Base-by-base conservation (phyloP, 1,140 invertebrate species). In the Brachystomella parvula region DNA sequence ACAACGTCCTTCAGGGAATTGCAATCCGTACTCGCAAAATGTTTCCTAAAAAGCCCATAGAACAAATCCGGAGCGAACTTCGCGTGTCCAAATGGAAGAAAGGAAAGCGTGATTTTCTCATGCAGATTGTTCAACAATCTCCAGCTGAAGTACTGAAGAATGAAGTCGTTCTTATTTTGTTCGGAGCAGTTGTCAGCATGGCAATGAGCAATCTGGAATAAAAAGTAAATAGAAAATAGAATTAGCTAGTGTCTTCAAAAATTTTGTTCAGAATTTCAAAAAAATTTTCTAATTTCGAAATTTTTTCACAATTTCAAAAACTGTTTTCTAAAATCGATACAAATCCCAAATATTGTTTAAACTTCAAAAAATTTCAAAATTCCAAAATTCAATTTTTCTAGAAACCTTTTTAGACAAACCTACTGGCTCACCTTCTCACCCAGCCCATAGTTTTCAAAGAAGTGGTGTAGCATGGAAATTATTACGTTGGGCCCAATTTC, bases 151-250 rank as follows among this genome's bases (percentile, higher is more conserved):
- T 66, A 66, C 17, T 66, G 64, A 24, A 61, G 26, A 3, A 66
- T 3, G 35, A 2, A 49, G n/a, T 66, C 53, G n/a, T 66, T 66
- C 44, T 66, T 66, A 24, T 66, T 66, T 49, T 66, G 64, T 1
- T 59, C 64, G 3, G 2, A 29, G 21, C 64, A 66, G 29, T 66
- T 66, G 21, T 66, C 64, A 1, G 64, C 64, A 19, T 66, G 64
- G 3, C 31, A 49, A 0, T 29, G n/a, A n/a, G n/a, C n/a, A n/a
- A n/a, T n/a, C n/a, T n/a, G n/a, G n/a, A n/a, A n/a, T n/a, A n/a
- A n/a, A n/a, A n/a, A n/a, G n/a, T n/a, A n/a, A n/a, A n/a, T n/a
- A n/a, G n/a, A n/a, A n/a, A n/a, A n/a, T n/a, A n/a, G n/a, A n/a
- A n/a, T n/a, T n/a, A n/a, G n/a, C n/a, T n/a, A n/a, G n/a, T n/a